These are phyloP conservation scores for Platypus cylindrus DNA, from an alignment of 2,888 invertebrate genomes.

Conservation along the genomic window DNA sequence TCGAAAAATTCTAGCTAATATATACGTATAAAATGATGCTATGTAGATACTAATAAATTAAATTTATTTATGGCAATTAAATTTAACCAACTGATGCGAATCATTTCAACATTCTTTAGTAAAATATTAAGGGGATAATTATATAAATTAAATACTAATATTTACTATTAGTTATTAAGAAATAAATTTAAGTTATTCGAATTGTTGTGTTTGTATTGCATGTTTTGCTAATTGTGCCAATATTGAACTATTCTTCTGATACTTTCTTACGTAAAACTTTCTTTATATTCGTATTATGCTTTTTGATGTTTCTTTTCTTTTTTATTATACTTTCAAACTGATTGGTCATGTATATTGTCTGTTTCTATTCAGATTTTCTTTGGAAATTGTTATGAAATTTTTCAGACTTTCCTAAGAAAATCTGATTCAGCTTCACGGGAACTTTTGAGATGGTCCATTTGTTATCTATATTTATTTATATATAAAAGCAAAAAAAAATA, in stretches of 20 bases:
- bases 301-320: constrained; percentile 14
- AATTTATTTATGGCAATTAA: no score
- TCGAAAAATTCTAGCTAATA: no score
- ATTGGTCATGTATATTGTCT: constrained; percentile 10
- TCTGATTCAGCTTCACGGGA: constrained; percentile 45
- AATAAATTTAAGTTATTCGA: constrained; percentile 3
- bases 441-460: constrained; percentile 91
- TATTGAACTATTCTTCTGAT: constrained; percentile 7
- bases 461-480: no score
- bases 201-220: constrained; percentile 9
- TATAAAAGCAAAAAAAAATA: constrained; percentile 27
- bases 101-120: no score
- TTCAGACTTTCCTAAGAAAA: constrained; percentile 17
- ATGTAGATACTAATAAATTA: no score
- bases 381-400: not conserved
- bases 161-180: not conserved
- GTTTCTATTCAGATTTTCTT: constrained; percentile 1
- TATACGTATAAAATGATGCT: no score
- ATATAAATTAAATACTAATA: constrained; percentile 1
- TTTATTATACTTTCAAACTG: constrained; percentile 5
- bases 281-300: constrained; percentile 12
- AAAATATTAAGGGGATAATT: not conserved
- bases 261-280: constrained; percentile 4
- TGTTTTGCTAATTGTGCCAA: constrained; percentile 16
- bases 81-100: no score